phyloP scores from a whole-genome alignment of 2,113 vertebrate genomes.

The Colinus virginianus region DNA sequence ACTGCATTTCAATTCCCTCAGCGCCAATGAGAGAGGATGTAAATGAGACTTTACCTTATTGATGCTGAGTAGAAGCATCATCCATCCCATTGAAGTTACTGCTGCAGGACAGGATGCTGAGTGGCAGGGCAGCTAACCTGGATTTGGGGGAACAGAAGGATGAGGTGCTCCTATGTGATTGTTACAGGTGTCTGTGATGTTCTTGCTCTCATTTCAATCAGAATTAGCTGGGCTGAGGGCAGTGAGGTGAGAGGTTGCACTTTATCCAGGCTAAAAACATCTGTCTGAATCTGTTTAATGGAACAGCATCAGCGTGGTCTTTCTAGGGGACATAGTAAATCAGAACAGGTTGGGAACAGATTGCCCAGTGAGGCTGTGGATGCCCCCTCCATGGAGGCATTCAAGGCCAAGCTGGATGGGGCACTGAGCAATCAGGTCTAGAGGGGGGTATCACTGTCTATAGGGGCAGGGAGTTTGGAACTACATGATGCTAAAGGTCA shows the following conservation, averaged over 20 bases:
- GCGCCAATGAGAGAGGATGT: not conserved
- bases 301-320: not conserved
- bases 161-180: not conserved
- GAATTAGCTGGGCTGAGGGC: not conserved
- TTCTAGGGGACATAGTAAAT: not conserved
- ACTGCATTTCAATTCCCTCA: not conserved
- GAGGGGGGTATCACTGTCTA: too few relatives aligned
- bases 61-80: not conserved
- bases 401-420: too few relatives aligned
- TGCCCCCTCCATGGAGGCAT: too few relatives aligned
- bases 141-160: not conserved
- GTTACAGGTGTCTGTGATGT: accelerated
- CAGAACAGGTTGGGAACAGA: too few relatives aligned
- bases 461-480: too few relatives aligned
- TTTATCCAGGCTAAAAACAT: not conserved
- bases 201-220: not conserved
- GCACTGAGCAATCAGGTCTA: too few relatives aligned
- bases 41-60: not conserved
- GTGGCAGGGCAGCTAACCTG: not conserved
- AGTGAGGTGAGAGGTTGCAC: not conserved
- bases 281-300: not conserved
- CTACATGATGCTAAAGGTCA: too few relatives aligned
- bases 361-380: too few relatives aligned
- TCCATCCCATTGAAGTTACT: not conserved
- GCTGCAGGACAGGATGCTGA: not conserved